Base-by-base conservation (phyloP, 2,888 invertebrate species). In the Amblyteles armatorius region DNA sequence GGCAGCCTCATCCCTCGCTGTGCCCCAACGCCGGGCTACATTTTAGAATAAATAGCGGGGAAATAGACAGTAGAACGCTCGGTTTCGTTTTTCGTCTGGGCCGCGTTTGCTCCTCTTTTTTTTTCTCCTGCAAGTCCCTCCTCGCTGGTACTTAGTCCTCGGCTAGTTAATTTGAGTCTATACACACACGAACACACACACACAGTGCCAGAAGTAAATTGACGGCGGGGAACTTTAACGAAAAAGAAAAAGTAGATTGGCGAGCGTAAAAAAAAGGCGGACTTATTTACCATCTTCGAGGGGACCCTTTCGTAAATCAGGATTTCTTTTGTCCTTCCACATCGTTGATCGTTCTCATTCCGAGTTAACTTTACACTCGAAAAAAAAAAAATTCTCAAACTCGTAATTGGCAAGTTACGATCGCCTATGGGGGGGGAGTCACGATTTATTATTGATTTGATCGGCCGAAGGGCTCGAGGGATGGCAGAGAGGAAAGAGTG, bases 1-100 rank as follows among this genome's bases (percentile, higher is more conserved):
- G 63, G 57, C 29, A 52, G 52, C 60, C 22, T 16, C 55, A 33
- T 36, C 33, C 52, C 19, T 33, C 4, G 19, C 19, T 40, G 5
- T 19, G n/a, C 36, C 22, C 67, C 52, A 52, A 40, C 77, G 83
- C 83, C 82, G 73, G 63, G 83, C 85, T 86, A 86, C 83, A 86
- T 87, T 88, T 87, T 82, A 85, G 83, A 80, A 86, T 85, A 87
- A 87, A 86, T 85, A 87, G 83, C 83, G 82, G 69, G 82, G 63
- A 86, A 87, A 87, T 83, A 86, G 72, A 86, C 83, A 87, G 80
- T 65, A 67, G 67, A 80, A 78, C 76, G 68, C 63, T 84, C 74
- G 33, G 80, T 50, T 79, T 77, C 69, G 44, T 84, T 82, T 81
- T 82, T 78, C 40, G 79, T 82, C 82, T 60, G 50, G 50, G 78